Evolutionary conservation across 2,797 vertebrate species (phyloP).

Genomic region (Bufotes viridis): DNA sequence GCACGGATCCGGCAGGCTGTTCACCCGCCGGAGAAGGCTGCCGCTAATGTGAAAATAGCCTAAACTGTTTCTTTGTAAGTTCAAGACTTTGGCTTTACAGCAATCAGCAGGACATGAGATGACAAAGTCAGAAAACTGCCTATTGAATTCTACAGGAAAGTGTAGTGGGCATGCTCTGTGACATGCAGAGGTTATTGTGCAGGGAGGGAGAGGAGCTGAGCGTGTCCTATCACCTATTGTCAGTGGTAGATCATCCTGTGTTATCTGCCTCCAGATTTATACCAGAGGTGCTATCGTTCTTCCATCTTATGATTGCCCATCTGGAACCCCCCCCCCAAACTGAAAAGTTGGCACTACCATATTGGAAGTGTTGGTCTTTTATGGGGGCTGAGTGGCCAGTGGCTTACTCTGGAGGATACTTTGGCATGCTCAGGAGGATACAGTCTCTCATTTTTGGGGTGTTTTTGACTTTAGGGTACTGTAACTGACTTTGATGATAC

Average conservation of each 20-base stretch:
- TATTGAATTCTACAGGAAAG: background rate
- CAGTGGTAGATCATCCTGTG: background rate
- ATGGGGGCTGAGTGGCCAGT: too few relatives aligned
- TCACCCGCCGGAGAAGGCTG: too few relatives aligned
- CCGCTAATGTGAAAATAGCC: too few relatives aligned
- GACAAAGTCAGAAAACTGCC: background rate
- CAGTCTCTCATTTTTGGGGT: background rate
- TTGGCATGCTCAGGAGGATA: background rate
- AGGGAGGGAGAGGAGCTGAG: background rate
- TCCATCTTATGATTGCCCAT: too few relatives aligned
- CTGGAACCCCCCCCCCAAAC: too few relatives aligned
- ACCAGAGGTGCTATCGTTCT: too few relatives aligned
- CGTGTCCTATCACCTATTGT: background rate
- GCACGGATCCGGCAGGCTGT: too few relatives aligned
- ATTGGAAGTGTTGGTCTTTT: too few relatives aligned
- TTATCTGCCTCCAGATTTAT: background rate
- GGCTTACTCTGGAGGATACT: background rate
- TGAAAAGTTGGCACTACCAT: too few relatives aligned
- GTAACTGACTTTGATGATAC: background rate
- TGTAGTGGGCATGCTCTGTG: background rate
- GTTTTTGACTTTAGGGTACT: background rate
- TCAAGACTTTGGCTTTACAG: too few relatives aligned
- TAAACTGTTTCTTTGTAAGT: too few relatives aligned
- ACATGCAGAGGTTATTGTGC: background rate
- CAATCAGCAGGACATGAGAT: background rate